Base-by-base conservation (phyloP, 1,140 invertebrate genomes). In the Trichonephila clavata region DNA sequence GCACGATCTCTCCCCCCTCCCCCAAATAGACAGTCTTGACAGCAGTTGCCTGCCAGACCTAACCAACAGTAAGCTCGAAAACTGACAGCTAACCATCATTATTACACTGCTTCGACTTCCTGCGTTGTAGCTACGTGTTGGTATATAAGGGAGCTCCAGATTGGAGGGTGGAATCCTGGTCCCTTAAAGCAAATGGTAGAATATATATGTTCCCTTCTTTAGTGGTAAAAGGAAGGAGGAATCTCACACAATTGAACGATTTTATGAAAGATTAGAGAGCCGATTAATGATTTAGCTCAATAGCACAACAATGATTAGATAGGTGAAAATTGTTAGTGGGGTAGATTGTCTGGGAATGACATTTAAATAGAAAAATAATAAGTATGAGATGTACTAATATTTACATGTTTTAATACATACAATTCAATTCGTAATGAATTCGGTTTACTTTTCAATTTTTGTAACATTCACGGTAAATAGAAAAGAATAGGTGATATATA, bases 11-110 rank as follows among this genome's bases (percentile, higher is more conserved):
- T n/a, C 21, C 71, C 27, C 14, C 18, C 20, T 71, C 63, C 24
- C 89, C 60, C 71, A 92, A 90, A 71, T 84, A 83, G 71, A 61
- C 89, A 61, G 57, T 81, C 89, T 61, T 90, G 60, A 92, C 80
- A 92, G 89, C 20, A 60, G 89, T 81, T 90, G 89, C 43, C 65
- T 50, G 24, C 50, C 39, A 50, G 80, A 84, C 57, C 60, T 92
- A 65, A 90, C 77, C 90, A 92, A 63, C 90, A 65, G 81, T 24
- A 21, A 57, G 71, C 71, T 84, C 90, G 18, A 68, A 80, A 92
- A 65, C 90, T 92, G 90, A 92, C 90, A 92, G 80, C 60, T 84
- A 92, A 92, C 90, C 80, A 92, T 92, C 90, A 92, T 92, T 92
- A 92, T 92, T 92, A 84, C 80, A 84, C 21, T 80, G 61, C 65